Evolutionary conservation across 2,888 invertebrate species (phyloP), one percentile per base, ranked within the genome.

Genomic region (Ophraella communa): DNA sequence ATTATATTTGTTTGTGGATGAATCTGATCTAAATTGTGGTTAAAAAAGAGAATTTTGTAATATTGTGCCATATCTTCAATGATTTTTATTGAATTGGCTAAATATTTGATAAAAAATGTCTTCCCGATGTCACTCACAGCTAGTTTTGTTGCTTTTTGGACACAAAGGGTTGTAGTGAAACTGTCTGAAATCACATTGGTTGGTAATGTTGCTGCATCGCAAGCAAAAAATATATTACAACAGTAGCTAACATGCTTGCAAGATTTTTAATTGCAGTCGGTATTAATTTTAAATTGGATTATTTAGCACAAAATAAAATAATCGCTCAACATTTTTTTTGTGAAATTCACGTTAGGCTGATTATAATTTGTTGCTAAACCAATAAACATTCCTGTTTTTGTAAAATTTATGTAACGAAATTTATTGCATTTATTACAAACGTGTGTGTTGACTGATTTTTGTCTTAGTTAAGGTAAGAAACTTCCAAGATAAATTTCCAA

Each of bases 321-420:
- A 4, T 11, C 20, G 11, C 3, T 45, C 21, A 18, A 20, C 18
- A 44, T 42, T 42, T 42, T 42, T 1, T 20, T 10, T 8, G 14
- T 14, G n/a, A 3, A 21, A n/a, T 54, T 39, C 54, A 39, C 39
- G 54, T 39, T 35, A 35, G 21, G 20, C 39, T 39, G 33, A 33
- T 49, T 24, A 39, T 39, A 17, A 14, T 39, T 11, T 49, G 49
- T 23, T 49, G 4, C 0, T 8, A 49, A 21, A 3, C 7, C 35
- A 18, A 54, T 18, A 35, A 39, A 54, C 53, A 54, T 54, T 39
- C 53, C 53, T 14, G 17, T 49, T 45, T 39, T 45, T 14, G 8
- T 49, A 49, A 3, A 7, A 54, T 54, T 18, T 39, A 20, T 30
- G 0, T 39, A 21, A 54, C 35, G 14, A 54, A 39, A 54, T 54